Percentiles rank a stretch among this genome's conserved stretches.
Evolutionary conservation across 2,113 vertebrate genomes (phyloP).

Genomic region (Tauraco erythrolophus): DNA sequence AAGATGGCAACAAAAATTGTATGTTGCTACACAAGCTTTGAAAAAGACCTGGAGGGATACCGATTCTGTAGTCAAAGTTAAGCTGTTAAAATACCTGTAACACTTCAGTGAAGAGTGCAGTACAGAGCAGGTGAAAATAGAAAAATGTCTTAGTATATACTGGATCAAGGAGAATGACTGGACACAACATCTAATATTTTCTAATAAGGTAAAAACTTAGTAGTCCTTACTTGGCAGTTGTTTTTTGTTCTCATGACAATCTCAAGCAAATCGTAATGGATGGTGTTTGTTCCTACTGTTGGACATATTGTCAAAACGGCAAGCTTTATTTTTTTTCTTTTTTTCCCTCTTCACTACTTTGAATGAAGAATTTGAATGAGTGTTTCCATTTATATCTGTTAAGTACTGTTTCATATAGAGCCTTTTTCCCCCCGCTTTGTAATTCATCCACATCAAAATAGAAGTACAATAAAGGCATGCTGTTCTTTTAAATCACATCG

Average conservation of each 20-base stretch:
- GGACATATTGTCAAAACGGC: background rate
- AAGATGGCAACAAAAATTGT: background rate
- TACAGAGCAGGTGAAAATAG: background rate
- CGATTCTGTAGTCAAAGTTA: background rate
- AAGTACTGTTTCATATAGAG: slow-evolving; percentile 56
- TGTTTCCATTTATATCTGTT: slow-evolving; percentile 58
- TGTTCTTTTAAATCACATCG: slow-evolving; percentile 63
- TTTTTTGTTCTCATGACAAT: slow-evolving; percentile 18
- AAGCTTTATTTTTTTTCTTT: background rate
- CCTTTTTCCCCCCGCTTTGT: background rate
- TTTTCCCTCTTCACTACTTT: background rate
- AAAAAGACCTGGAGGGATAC: background rate
- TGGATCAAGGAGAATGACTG: background rate
- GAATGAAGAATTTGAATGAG: slow-evolving; percentile 41
- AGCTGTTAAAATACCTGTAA: slow-evolving; percentile 6
- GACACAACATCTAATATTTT: background rate
- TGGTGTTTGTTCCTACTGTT: background rate
- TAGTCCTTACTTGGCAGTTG: background rate
- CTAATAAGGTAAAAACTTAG: slow-evolving; percentile 8
- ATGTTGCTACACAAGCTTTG: background rate
- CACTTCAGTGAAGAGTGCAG: background rate
- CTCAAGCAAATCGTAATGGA: slow-evolving; percentile 2
- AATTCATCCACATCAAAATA: slow-evolving; percentile 61
- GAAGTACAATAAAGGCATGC: slow-evolving; percentile 59
- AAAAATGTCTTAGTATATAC: background rate